Evolutionary conservation across 2,113 vertebrate species (phyloP).

Genomic region (Collichthys lucidus): DNA sequence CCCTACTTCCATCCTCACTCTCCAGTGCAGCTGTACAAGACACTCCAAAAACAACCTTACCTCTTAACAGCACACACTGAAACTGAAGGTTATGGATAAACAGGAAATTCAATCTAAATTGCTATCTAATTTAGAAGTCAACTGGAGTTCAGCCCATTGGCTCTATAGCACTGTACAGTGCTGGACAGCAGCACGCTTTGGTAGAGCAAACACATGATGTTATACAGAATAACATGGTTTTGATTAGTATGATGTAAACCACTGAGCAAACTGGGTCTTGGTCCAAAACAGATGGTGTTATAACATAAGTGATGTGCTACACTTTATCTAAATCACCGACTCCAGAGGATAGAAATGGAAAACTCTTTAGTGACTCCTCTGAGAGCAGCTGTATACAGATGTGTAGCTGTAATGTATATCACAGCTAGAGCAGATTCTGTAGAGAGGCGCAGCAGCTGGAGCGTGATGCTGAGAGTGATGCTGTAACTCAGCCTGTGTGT

Average conservation of each 20-base stretch:
- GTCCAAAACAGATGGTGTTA: not conserved
- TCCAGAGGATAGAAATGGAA: not conserved
- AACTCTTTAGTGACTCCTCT: slow-evolving; percentile 7
- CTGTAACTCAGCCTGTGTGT: not conserved
- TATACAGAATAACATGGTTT: not conserved
- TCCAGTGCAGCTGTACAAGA: not conserved
- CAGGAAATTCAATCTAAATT: not conserved
- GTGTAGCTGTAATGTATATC: slow-evolving; percentile 16
- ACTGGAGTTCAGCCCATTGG: not conserved
- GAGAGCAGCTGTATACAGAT: slow-evolving; percentile 7
- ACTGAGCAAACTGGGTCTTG: not conserved
- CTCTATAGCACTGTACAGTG: not conserved
- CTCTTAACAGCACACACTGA: not conserved
- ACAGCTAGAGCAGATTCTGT: not conserved
- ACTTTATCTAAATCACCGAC: not conserved
- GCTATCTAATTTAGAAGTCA: not conserved
- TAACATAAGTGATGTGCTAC: not conserved
- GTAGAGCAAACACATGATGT: not conserved
- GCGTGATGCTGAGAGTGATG: no score
- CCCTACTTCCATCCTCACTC: not conserved
- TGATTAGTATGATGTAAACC: not conserved
- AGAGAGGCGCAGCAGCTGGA: slow-evolving; percentile 21
- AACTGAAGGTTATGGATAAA: not conserved
- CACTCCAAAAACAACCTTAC: not conserved
- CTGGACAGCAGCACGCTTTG: not conserved